phyloP scores from a whole-genome alignment of 2,113 vertebrate species.

The Chlamydotis undulata region DNA sequence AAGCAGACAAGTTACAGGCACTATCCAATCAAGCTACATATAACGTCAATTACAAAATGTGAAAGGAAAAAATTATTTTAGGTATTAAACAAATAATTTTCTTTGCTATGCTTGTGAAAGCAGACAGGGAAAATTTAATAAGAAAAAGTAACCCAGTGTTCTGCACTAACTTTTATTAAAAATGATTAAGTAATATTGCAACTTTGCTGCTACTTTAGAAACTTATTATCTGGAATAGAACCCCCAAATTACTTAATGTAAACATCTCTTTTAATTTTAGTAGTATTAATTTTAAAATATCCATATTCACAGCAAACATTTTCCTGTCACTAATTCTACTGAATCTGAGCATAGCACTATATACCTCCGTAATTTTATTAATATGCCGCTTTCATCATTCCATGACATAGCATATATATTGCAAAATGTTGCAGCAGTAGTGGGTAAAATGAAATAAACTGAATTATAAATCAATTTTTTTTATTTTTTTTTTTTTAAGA shows the following conservation, averaged over 20 bases:
- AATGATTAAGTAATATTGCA: not conserved
- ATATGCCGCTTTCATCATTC: constrained; percentile 74
- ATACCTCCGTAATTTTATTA: not conserved
- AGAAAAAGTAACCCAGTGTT: not conserved
- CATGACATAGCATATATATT: constrained; percentile 46
- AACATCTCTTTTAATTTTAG: not conserved
- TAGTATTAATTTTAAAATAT: not conserved
- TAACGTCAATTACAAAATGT: not conserved
- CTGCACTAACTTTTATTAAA: not conserved
- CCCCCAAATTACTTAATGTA: not conserved
- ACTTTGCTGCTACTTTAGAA: not conserved
- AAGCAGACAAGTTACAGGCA: not conserved
- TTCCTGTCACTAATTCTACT: not conserved
- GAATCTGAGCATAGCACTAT: not conserved
- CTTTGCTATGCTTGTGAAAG: not conserved
- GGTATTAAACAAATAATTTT: not conserved
- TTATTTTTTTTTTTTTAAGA: not conserved
- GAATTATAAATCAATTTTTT: constrained; percentile 18
- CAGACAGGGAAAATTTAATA: not conserved
- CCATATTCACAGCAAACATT: not conserved
- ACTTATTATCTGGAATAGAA: not conserved
- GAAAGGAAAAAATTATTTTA: not conserved
- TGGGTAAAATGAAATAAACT: constrained; percentile 20
- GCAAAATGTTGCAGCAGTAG: constrained; percentile 57
- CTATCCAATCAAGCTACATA: not conserved